Base-by-base conservation (phyloP, 2,797 vertebrate species). In the Halcyon smyrnensis region DNA sequence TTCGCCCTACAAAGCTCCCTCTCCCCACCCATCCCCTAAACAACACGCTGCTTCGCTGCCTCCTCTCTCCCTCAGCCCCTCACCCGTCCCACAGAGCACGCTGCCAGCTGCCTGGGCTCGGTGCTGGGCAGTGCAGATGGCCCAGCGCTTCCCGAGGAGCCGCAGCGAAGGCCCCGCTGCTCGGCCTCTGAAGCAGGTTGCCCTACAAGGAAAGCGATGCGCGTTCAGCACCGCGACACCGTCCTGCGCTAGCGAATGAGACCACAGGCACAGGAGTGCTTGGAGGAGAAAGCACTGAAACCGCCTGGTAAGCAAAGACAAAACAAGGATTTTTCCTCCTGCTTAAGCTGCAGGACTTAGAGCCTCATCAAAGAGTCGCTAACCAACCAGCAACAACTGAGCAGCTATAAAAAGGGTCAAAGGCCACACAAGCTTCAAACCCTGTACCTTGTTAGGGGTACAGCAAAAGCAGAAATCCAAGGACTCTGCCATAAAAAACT, bases 141-240 rank as follows among this genome's bases (percentile, higher is more conserved):
- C 20, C 37, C 37, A 13, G 6, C 2, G 1, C 48, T 15, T 16
- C 30, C 9, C 0, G 2, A 32, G 8, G 25, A 65, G 53, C 36
- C 3, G 0, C 28, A 28, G 80, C 21, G 8, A 65, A 62, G 32
- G 41, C 39, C 4, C 60, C 17, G 15, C 45, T 11, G 21, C 27
- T 59, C 16, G 6, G 7, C 54, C 9, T 28, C 12, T 8, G 9
- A 6, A 48, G 6, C 19, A 4, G 37, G 30, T 11, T n/a, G 57
- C 39, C 34, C 48, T n/a, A n/a, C 21, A 39, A 18, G 36, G 19
- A 24, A 19, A 7, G 0, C 57, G 43, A 9, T 3, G 10, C 13
- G 12, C 51, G 1, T 15, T 8, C 46, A 51, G 36, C 28, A 4
- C 43, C 34, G 17, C 1, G 2, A 34, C 39, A 14, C 34, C 4